These are phyloP conservation scores for Sandelia bainsii DNA, from an alignment of 2,797 vertebrate genomes.

Conservation along the genomic window DNA sequence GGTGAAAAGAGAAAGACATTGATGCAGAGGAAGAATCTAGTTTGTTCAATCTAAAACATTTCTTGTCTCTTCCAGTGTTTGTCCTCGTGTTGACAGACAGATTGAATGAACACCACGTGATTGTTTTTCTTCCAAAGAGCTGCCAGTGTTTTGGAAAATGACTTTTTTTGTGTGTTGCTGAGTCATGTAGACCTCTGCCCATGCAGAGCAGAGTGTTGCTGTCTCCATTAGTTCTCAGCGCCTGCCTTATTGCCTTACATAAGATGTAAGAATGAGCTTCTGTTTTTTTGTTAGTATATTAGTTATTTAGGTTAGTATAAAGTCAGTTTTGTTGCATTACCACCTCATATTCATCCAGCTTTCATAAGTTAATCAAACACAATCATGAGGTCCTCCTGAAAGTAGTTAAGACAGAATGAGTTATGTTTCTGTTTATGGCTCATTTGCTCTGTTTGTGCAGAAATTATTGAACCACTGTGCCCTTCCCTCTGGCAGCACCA, in stretches of 20 bases:
- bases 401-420: neutral
- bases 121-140: conserved; percentile 34
- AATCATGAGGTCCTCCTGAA: conserved; percentile 15
- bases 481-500: conserved; percentile 61
- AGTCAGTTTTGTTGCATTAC: neutral
- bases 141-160: conserved; percentile 25
- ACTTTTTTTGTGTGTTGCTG: conserved; percentile 12
- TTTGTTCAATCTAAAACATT: neutral
- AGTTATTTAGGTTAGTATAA: conserved; percentile 1
- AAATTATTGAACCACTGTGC: conserved; percentile 28
- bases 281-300: no score
- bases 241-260: conserved; percentile 18
- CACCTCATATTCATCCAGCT: neutral
- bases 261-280: neutral
- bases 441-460: conserved; percentile 10
- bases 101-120: conserved; percentile 15
- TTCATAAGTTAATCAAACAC: neutral
- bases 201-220: conserved; percentile 16
- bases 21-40: neutral
- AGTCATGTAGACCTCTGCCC: conserved; percentile 9
- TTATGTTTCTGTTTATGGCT: neutral
- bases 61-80: neutral
- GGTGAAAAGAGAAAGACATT: neutral
- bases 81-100: conserved; percentile 17
- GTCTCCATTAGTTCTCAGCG: conserved; percentile 7